Evolutionary conservation across 2,888 invertebrate species (phyloP), one percentile per base, ranked within the genome.

Genomic region (Alsophila aescularia): DNA sequence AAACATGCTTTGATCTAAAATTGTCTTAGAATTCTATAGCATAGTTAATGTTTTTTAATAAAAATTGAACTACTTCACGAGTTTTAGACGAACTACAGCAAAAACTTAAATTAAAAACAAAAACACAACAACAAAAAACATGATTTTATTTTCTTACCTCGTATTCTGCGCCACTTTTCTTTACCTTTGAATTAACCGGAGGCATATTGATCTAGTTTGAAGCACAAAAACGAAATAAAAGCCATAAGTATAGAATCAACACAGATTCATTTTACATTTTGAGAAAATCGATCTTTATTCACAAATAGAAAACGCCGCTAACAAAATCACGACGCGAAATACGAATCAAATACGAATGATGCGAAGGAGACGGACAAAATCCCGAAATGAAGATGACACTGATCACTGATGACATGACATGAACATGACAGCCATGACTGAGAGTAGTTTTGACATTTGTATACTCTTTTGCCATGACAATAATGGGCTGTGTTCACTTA

Each of bases 101-200:
- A n/a, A n/a, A n/a, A n/a, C n/a, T n/a, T n/a, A n/a, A 41, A 15
- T 29, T 35, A 15, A 24, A 31, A 16, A 34, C 6, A 35, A 32
- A 13, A 44, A 5, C 18, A 41, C 16, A 50, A 29, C 15, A 35
- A 40, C 35, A 55, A 56, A 56, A 60, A 58, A 42, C 50, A 60
- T 54, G 54, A 64, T 39, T n/a, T 31, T 24, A 34, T 70, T 70
- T 75, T 73, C 76, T 85, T 86, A 91, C 91, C 90, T 90, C 90
- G 65, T 90, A 91, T 70, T 91, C 90, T 72, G 87, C 83, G 70
- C 87, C 85, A 78, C 81, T 79, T 80, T 90, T 90, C 75, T 88
- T 90, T 59, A 79, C 72, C 72, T 90, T 90, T 52, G 90, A 87
- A 77, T 90, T 90, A 49, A 91, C 81, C 63, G 91, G 91, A 68